Base-by-base conservation (phyloP, 1,140 invertebrate species). In the Ptiloglossa arizonensis region DNA sequence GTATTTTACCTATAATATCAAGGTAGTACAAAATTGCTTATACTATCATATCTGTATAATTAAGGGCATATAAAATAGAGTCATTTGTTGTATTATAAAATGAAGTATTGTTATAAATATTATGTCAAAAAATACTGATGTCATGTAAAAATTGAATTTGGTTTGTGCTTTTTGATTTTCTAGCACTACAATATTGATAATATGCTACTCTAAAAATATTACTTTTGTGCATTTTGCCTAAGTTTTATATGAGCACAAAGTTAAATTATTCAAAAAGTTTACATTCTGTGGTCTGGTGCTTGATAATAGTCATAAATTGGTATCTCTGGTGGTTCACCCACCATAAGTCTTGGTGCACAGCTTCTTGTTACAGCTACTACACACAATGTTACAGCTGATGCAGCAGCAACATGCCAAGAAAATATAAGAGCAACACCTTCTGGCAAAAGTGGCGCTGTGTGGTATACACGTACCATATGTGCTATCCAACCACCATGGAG, bases 401-500 rank as follows among this genome's bases (percentile, higher is more conserved):
- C 90, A 27, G 82, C 87, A 44, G 90, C 90, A 32, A 90, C 75
- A 35, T 93, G 91, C 92, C 91, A 92, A 9, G 92, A 88, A 64
- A 92, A 92, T 22, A 87, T 82, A 0, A 93, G 62, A n/a, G 88
- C 88, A n/a, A 92, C 85, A 80, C 84, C 87, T 52, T 89, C 84
- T 19, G 82, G 27, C 6, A 68, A 50, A 0, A 87, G 46, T 60
- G 69, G 48, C 9, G 83, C 78, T 8, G 69, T 66, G 5, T 76
- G 81, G 64, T 86, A 84, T 27, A 89, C 66, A 64, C 89, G 64
- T 11, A 92, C 87, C 85, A 91, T 89, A 50, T 92, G 91, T 8
- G 90, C 88, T 50, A 92, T 89, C 92, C 92, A 93, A 64, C 82
- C 79, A 32, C 92, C 92, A 66, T 93, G 92, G 9, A 92, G 62